phyloP scores from a whole-genome alignment of 2,113 vertebrate genomes.

The Isichthys henryi region DNA sequence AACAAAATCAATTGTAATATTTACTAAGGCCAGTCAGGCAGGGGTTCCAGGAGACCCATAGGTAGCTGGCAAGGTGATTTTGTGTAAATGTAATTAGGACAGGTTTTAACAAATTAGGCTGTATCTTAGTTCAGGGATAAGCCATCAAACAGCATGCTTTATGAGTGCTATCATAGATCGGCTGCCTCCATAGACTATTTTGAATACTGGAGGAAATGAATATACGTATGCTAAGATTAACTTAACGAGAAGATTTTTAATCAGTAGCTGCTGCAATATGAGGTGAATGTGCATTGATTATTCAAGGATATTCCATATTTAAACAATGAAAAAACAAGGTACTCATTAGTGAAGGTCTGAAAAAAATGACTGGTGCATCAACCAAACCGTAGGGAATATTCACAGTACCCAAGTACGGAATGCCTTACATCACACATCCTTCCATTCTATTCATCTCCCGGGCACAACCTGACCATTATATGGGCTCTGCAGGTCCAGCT shows the following conservation, averaged over 20 bases:
- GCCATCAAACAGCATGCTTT: not conserved
- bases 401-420: not conserved
- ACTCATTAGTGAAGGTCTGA: not conserved
- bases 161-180: not conserved
- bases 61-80: not conserved
- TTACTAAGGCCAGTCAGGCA: not conserved
- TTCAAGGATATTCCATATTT: not conserved
- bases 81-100: not conserved
- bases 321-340: not conserved
- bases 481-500: not conserved
- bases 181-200: not conserved
- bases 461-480: not conserved
- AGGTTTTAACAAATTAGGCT: not conserved
- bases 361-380: not conserved
- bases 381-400: not conserved
- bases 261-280: not conserved
- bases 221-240: not conserved
- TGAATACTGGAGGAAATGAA: not conserved
- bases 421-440: not conserved
- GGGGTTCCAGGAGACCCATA: not conserved
- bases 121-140: not conserved
- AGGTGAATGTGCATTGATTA: not conserved
- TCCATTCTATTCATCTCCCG: not conserved
- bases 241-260: not conserved
- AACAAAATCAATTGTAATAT: not conserved